These are phyloP conservation scores for Propithecus coquereli DNA, from an alignment of 2,113 vertebrate species.

Conservation along the genomic window DNA sequence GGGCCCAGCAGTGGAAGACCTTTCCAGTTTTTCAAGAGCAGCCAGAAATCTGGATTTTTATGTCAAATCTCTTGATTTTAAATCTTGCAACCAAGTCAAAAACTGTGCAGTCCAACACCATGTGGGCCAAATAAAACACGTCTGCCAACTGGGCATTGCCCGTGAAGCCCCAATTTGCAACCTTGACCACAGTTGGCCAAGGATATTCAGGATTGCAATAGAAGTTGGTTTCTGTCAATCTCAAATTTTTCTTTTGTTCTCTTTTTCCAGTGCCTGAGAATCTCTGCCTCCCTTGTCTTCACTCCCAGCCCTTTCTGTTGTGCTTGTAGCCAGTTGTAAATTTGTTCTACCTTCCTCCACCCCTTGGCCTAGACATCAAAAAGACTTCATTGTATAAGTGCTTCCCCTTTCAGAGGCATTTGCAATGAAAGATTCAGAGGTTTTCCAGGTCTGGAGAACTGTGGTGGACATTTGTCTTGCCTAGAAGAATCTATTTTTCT, in stretches of 20 bases:
- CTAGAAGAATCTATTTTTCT: background rate
- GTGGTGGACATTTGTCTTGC: background rate
- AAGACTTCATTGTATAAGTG: background rate
- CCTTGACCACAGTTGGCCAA: background rate
- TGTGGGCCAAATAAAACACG: background rate
- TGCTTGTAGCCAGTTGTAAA: background rate
- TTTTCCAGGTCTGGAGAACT: background rate
- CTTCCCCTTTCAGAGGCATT: background rate
- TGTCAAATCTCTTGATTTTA: background rate
- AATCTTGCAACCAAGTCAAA: background rate
- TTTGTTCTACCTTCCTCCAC: background rate
- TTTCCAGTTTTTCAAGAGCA: background rate
- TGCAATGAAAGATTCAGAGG: background rate
- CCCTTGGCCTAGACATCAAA: background rate
- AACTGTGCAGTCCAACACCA: background rate
- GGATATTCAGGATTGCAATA: background rate
- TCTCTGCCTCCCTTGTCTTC: background rate
- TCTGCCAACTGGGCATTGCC: background rate
- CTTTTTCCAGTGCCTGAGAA: background rate
- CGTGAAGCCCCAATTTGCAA: background rate
- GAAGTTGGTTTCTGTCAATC: background rate
- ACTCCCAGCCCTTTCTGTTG: background rate
- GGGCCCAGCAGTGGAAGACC: background rate
- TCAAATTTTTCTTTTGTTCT: background rate
- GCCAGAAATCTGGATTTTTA: background rate